A percentile compares a stretch with the other conserved stretches of the same genome.
phyloP scores from a whole-genome alignment of 2,888 invertebrate species.

The Cephalotes varians region DNA sequence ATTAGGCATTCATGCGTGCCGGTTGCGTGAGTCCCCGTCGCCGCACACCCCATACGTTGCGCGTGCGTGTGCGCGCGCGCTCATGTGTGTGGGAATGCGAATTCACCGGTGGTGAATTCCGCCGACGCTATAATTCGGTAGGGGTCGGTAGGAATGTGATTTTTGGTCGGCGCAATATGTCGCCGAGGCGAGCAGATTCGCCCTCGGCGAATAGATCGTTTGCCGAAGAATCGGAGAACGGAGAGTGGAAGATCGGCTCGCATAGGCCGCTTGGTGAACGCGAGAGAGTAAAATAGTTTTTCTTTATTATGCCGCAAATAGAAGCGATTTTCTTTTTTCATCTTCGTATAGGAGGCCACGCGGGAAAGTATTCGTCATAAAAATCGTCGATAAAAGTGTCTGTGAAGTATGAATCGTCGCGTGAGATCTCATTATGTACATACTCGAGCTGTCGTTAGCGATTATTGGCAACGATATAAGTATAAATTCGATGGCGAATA shows the following conservation, averaged over 20 bases:
- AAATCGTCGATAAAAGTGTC: slow-evolving; percentile 25
- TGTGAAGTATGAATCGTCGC: no score
- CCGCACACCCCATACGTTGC: slow-evolving; percentile 19
- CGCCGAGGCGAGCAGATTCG: slow-evolving; percentile 35
- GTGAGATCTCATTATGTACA: neutral
- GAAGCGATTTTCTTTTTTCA: slow-evolving; percentile 35
- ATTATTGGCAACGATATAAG: slow-evolving; percentile 27
- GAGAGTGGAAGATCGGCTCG: neutral
- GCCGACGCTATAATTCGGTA: slow-evolving; percentile 76
- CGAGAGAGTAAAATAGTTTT: neutral
- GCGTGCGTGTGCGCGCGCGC: neutral
- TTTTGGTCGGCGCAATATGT: slow-evolving; percentile 69
- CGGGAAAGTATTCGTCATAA: slow-evolving; percentile 48
- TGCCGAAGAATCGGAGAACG: slow-evolving; percentile 22
- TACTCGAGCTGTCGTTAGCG: neutral
- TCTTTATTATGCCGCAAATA: neutral
- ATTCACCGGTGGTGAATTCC: slow-evolving; percentile 68
- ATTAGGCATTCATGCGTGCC: slow-evolving; percentile 83
- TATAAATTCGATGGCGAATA: slow-evolving; percentile 9
- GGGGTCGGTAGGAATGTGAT: slow-evolving; percentile 80
- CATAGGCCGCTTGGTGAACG: neutral
- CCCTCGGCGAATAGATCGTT: slow-evolving; percentile 50
- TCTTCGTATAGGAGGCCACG: neutral
- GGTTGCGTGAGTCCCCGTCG: slow-evolving; percentile 74
- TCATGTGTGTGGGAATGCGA: slow-evolving; percentile 81